Evolutionary conservation across 2,888 invertebrate species (phyloP).

Genomic region (Drosophila robusta): DNA sequence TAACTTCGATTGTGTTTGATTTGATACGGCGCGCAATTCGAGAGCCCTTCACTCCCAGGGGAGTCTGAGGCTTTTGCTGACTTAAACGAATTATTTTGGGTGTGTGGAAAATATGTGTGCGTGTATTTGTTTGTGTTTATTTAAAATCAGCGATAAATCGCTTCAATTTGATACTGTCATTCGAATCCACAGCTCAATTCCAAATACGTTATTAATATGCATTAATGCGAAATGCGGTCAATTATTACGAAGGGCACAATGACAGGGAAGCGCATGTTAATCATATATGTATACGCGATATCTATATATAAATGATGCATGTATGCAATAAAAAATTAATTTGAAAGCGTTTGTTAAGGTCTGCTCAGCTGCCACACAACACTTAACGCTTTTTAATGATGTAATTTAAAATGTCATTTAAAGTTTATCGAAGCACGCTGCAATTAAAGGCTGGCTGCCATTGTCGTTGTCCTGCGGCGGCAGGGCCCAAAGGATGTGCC

Average conservation of each 20-base stretch:
- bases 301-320: neutral
- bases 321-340: neutral
- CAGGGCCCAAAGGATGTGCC: conserved; percentile 17
- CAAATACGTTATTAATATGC: conserved; percentile 30
- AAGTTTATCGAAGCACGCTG: conserved; percentile 46
- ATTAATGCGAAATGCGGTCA: conserved; percentile 19
- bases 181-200: conserved; percentile 10
- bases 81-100: conserved; percentile 53
- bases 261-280: conserved; percentile 16
- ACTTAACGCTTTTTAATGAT: conserved; percentile 61
- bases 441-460: conserved; percentile 23
- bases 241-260: conserved; percentile 14
- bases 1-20: conserved; percentile 45
- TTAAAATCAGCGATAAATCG: conserved; percentile 55
- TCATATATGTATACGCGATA: conserved; percentile 4
- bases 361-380: conserved; percentile 5
- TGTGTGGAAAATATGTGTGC: neutral
- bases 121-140: conserved; percentile 20
- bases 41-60: conserved; percentile 40
- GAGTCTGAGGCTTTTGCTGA: conserved; percentile 48
- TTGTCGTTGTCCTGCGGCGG: conserved; percentile 28
- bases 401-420: conserved; percentile 58
- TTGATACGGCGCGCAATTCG: conserved; percentile 48
- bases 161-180: conserved; percentile 46
- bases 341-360: neutral